Evolutionary conservation across 1,140 invertebrate genomes (phyloP).

Genomic region (Lithobius niger): DNA sequence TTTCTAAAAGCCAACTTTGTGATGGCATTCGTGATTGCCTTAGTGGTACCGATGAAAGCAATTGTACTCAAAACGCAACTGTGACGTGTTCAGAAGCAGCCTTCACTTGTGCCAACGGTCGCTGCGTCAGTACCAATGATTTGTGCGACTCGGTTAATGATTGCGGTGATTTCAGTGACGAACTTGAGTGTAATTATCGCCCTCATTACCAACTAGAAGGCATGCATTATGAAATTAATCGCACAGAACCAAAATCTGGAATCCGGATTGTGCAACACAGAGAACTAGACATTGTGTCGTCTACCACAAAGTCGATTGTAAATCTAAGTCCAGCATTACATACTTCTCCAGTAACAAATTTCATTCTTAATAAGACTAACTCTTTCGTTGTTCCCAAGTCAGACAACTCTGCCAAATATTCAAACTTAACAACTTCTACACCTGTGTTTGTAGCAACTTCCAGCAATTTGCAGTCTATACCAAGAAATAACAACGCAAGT

Average conservation of each 20-base stretch:
- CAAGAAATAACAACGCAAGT: too few species aligned
- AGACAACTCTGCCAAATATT: too few species aligned
- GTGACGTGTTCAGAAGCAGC: conserved; percentile 24
- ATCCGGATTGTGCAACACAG: background rate
- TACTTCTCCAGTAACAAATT: too few species aligned
- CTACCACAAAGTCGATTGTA: too few species aligned
- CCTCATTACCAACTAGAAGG: background rate
- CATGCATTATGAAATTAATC: background rate
- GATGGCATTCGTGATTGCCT: conserved; percentile 62
- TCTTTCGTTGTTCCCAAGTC: too few species aligned
- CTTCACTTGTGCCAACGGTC: conserved; percentile 31
- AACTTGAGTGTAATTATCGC: conserved; percentile 8
- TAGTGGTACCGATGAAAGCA: conserved; percentile 60
- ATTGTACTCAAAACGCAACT: conserved; percentile 30
- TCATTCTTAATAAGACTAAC: too few species aligned
- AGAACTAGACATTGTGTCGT: too few species aligned
- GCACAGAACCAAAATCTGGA: background rate
- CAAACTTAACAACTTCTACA: too few species aligned
- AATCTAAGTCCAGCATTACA: too few species aligned
- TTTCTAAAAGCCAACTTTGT: conserved; percentile 49
- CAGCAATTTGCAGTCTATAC: too few species aligned
- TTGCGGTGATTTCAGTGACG: conserved; percentile 24
- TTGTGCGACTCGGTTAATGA: conserved; percentile 30
- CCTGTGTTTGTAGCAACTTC: too few species aligned
- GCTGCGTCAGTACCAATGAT: conserved; percentile 28